Conservation (phyloP, 2,888 invertebrate genomes). For the Rhamphomyia laevipes region DNA sequence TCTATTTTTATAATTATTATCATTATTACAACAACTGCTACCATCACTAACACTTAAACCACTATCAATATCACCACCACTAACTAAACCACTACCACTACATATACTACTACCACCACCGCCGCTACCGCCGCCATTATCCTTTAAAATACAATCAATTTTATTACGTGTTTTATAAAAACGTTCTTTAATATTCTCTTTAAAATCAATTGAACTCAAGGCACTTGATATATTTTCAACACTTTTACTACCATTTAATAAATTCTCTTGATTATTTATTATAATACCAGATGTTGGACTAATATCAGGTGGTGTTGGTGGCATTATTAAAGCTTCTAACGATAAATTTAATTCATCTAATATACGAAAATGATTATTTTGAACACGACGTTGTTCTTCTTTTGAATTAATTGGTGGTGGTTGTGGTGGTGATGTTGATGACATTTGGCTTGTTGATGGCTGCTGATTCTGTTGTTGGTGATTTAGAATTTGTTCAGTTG, state of each 20-base stretch:
- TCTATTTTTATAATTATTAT: constrained; percentile 18
- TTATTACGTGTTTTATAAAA: too few relatives aligned
- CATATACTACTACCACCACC: not conserved
- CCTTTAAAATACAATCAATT: too few relatives aligned
- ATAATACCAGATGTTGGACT: constrained; percentile 42
- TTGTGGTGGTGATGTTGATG: not conserved
- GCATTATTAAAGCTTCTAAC: constrained; percentile 76
- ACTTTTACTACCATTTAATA: constrained; percentile 1
- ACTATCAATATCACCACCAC: constrained; percentile 55
- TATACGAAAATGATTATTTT: constrained; percentile 62
- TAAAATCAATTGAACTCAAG: constrained; percentile 13
- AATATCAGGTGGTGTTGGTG: constrained; percentile 34
- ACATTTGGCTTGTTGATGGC: not conserved
- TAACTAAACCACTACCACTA: constrained; percentile 7
- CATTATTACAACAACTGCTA: constrained; percentile 61
- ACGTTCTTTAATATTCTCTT: constrained; percentile 8
- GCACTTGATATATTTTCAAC: constrained; percentile 11
- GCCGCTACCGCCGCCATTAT: too few relatives aligned
- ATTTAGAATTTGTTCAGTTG: constrained; percentile 37
- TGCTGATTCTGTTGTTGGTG: not conserved
- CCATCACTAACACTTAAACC: constrained; percentile 45
- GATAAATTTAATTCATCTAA: constrained; percentile 69
- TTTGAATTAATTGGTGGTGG: constrained; percentile 21
- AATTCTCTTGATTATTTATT: constrained; percentile 32
- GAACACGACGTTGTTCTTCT: constrained; percentile 65